These are phyloP conservation scores for Brachyptera risi DNA, from an alignment of 2,888 invertebrate genomes.

Conservation along the genomic window DNA sequence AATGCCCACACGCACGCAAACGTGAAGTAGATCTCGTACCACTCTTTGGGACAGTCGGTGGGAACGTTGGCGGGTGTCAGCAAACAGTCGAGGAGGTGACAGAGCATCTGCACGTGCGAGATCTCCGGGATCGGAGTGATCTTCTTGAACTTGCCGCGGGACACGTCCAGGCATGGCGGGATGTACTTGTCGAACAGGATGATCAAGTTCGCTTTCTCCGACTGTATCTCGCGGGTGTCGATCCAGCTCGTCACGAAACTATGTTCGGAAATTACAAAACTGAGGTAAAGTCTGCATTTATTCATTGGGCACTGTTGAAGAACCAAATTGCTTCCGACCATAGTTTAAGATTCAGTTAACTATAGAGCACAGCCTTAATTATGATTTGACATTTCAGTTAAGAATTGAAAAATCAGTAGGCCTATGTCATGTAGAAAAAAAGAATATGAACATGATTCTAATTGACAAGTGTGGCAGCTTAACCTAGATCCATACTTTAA, in stretches of 20 bases:
- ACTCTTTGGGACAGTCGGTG: slow-evolving; percentile 85
- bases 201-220: slow-evolving; percentile 74
- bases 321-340: too few species aligned
- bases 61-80: slow-evolving; percentile 77
- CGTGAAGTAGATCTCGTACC: slow-evolving; percentile 91
- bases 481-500: too few species aligned
- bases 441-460: too few species aligned
- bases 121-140: slow-evolving; percentile 89
- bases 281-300: too few species aligned
- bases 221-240: slow-evolving; percentile 65
- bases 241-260: slow-evolving; percentile 89
- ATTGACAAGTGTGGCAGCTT: too few species aligned
- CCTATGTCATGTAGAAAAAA: too few species aligned
- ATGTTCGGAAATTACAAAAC: too few species aligned
- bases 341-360: too few species aligned
- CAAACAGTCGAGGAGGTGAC: slow-evolving; percentile 80
- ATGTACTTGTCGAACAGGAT: slow-evolving; percentile 90
- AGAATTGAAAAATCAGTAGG: too few species aligned
- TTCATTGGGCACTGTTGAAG: too few species aligned
- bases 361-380: too few species aligned
- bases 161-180: slow-evolving; percentile 72
- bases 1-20: slow-evolving; percentile 92
- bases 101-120: slow-evolving; percentile 83
- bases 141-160: slow-evolving; percentile 73
- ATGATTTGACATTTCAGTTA: too few species aligned